A percentile compares a stretch with the other conserved stretches of the same genome.
phyloP scores from a whole-genome alignment of 2,888 invertebrate species.

The Protophormia terraenovae region DNA sequence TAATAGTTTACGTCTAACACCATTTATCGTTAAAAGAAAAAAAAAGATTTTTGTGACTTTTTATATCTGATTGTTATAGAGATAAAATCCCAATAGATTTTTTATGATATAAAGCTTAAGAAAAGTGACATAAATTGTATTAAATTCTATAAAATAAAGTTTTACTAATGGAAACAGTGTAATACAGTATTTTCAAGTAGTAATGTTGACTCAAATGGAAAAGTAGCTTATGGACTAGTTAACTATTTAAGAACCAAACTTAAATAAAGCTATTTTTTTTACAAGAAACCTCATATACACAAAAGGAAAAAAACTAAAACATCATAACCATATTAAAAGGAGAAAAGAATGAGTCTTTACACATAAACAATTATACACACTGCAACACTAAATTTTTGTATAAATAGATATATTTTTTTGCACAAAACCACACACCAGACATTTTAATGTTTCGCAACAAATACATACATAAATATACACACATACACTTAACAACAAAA shows the following conservation, averaged over 20 bases:
- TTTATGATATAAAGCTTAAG: too few species aligned
- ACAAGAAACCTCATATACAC: background rate
- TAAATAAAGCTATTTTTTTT: constrained; percentile 11
- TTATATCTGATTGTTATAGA: too few species aligned
- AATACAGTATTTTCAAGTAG: background rate
- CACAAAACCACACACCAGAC: constrained; percentile 58
- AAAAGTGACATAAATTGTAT: too few species aligned
- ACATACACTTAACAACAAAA: background rate
- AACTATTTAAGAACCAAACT: constrained; percentile 31
- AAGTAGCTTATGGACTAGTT: constrained; percentile 52
- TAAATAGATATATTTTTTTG: background rate
- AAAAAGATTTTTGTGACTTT: background rate
- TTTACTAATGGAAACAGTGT: constrained; percentile 35
- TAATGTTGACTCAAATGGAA: constrained; percentile 1
- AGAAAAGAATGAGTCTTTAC: background rate
- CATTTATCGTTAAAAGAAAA: background rate
- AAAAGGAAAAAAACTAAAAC: constrained; percentile 9
- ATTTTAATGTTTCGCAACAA: constrained; percentile 26
- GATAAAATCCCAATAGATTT: too few species aligned
- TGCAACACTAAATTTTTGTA: background rate
- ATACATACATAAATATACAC: background rate
- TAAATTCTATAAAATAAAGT: too few species aligned
- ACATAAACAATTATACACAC: background rate
- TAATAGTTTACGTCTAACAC: background rate
- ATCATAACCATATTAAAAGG: constrained; percentile 18